These are phyloP conservation scores for Zapus hudsonius DNA, from an alignment of 2,113 vertebrate genomes.

Conservation along the genomic window DNA sequence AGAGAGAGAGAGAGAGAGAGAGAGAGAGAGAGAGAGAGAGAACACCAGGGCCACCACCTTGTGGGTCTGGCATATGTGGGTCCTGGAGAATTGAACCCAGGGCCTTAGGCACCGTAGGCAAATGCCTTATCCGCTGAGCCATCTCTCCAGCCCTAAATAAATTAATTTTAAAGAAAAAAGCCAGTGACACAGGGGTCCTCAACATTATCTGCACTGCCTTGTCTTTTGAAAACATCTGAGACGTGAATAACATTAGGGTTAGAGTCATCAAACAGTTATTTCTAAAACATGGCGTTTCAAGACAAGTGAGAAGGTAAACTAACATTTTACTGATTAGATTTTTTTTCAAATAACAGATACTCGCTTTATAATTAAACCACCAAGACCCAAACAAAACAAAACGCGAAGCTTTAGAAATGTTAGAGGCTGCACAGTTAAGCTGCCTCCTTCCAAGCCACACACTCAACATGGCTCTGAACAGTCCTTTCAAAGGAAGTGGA, in stretches of 20 bases:
- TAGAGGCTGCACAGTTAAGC: background rate
- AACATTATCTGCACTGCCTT: background rate
- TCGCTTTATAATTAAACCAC: background rate
- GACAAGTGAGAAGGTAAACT: background rate
- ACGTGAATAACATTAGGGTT: background rate
- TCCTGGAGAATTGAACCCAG: too few relatives aligned
- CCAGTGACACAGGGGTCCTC: background rate
- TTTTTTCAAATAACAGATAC: background rate
- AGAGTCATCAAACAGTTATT: background rate
- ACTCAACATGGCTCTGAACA: background rate
- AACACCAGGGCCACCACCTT: too few relatives aligned
- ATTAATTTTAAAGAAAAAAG: too few relatives aligned
- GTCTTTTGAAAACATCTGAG: background rate
- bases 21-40: too few relatives aligned
- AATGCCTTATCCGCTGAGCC: too few relatives aligned
- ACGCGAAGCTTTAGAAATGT: slow-evolving; percentile 32
- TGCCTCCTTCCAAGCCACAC: background rate
- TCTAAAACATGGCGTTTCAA: background rate
- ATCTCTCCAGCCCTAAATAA: too few relatives aligned
- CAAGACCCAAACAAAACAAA: background rate
- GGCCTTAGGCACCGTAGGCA: too few relatives aligned
- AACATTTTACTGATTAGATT: background rate
- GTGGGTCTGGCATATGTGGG: too few relatives aligned
- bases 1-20: too few relatives aligned
- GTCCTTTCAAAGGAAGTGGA: background rate